These are phyloP conservation scores for Cheilosia pagana DNA, from an alignment of 2,888 invertebrate species.

Conservation along the genomic window DNA sequence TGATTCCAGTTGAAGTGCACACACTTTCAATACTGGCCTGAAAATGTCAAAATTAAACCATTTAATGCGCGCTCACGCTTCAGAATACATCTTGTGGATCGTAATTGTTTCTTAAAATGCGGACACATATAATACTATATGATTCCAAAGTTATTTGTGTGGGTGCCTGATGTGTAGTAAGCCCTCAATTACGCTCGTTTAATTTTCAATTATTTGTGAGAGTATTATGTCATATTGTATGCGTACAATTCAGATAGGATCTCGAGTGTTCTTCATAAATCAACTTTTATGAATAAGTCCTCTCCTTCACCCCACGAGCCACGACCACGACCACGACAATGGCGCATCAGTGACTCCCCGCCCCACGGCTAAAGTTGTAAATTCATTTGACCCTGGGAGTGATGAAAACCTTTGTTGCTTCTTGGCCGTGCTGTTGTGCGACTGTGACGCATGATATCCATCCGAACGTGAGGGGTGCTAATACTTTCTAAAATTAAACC, in stretches of 20 bases:
- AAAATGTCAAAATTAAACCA: neutral
- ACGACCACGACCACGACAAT: too few relatives aligned
- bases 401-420: slow-evolving; percentile 14
- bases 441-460: slow-evolving; percentile 2
- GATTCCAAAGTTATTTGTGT: neutral
- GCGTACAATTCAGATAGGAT: slow-evolving; percentile 12
- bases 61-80: slow-evolving; percentile 4
- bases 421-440: slow-evolving; percentile 5
- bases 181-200: slow-evolving; percentile 23
- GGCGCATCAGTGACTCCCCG: slow-evolving; percentile 12
- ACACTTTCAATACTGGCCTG: too few relatives aligned
- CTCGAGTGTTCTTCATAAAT: slow-evolving; percentile 40
- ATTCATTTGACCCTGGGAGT: slow-evolving; percentile 58
- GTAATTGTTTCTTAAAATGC: neutral
- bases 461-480: slow-evolving; percentile 19
- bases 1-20: too few relatives aligned
- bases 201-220: slow-evolving; percentile 33
- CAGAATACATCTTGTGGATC: slow-evolving; percentile 12
- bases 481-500: slow-evolving; percentile 23
- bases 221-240: slow-evolving; percentile 44
- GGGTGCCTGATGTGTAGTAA: neutral
- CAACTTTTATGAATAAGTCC: slow-evolving; percentile 28
- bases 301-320: neutral
- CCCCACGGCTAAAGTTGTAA: slow-evolving; percentile 22
- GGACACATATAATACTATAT: neutral